These are phyloP conservation scores for Heliocidaris tuberculata DNA, from an alignment of 35 echinoderm and acorn worm species.

Conservation along the genomic window DNA sequence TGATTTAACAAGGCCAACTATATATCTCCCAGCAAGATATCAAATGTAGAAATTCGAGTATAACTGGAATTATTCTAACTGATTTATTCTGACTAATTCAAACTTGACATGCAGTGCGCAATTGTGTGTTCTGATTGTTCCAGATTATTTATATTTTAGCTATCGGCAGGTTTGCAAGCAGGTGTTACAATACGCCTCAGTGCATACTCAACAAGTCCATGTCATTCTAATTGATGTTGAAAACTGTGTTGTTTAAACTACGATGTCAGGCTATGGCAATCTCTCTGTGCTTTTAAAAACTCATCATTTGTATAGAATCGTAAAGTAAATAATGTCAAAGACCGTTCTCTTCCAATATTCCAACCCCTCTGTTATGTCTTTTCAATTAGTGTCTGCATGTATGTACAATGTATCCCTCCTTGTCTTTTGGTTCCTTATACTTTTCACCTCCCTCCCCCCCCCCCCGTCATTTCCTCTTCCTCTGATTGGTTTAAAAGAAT, in stretches of 20 bases:
- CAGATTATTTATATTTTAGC: neutral
- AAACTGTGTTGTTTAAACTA: neutral
- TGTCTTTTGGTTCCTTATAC: neutral
- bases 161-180: neutral
- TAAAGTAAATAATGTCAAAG: neutral
- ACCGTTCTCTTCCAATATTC: neutral
- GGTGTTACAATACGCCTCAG: neutral
- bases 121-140: neutral
- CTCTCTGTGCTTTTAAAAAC: neutral
- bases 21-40: neutral
- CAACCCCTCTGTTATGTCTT: neutral
- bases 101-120: neutral
- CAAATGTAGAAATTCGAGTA: neutral
- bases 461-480: too few relatives aligned
- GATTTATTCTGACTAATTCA: neutral
- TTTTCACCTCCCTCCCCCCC: neutral
- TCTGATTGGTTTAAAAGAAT: too few relatives aligned
- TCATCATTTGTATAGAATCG: neutral
- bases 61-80: neutral
- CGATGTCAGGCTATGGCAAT: neutral
- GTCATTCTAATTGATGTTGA: constrained; percentile 1
- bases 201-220: neutral
- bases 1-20: constrained; percentile 17
- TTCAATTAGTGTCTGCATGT: neutral
- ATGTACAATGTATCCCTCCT: too few relatives aligned